These are phyloP conservation scores for Hipparchia semele DNA, from an alignment of 2,888 invertebrate species.

Conservation along the genomic window DNA sequence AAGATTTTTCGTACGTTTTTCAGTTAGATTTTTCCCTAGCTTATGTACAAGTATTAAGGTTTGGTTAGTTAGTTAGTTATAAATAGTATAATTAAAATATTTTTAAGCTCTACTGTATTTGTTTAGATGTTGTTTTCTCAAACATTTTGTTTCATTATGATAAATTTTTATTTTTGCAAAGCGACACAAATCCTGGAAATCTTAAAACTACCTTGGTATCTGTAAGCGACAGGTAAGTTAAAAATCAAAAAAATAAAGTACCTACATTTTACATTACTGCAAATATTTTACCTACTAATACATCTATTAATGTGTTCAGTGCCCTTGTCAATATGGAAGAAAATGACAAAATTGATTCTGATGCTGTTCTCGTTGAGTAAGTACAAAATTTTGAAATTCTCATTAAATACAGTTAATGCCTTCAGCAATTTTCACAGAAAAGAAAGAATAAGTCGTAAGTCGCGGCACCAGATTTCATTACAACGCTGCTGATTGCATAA, in stretches of 20 bases:
- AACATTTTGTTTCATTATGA: background rate
- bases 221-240: constrained; percentile 44
- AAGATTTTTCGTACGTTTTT: too few relatives aligned
- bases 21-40: too few relatives aligned
- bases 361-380: constrained; percentile 31
- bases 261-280: background rate
- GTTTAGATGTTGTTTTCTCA: background rate
- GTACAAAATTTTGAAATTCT: constrained; percentile 13
- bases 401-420: background rate
- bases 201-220: constrained; percentile 43
- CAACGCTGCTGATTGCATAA: too few relatives aligned
- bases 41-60: too few relatives aligned
- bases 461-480: too few relatives aligned
- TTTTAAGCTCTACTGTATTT: background rate
- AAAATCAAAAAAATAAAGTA: background rate
- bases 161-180: constrained; percentile 34
- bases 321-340: constrained; percentile 24
- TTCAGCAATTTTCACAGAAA: too few relatives aligned
- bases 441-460: background rate
- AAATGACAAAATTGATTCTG: constrained; percentile 19
- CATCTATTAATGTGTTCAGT: constrained; percentile 43
- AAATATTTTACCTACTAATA: background rate
- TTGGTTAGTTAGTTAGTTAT: too few relatives aligned
- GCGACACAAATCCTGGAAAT: constrained; percentile 38
- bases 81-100: too few relatives aligned